phyloP scores from a whole-genome alignment of 2,113 vertebrate species.

The Psammodynastes pulverulentus region DNA sequence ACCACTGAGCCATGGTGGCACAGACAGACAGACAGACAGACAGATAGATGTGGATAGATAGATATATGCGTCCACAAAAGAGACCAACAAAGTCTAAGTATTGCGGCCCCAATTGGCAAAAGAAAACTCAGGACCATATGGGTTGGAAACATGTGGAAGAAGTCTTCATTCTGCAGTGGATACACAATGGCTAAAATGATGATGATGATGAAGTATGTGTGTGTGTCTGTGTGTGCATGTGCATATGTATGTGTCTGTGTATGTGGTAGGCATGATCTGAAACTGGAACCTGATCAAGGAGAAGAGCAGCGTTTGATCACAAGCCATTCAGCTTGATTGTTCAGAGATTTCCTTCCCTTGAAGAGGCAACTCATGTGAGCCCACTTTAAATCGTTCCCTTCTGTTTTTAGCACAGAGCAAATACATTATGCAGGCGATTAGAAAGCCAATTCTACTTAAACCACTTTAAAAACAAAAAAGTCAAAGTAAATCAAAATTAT shows the following conservation, averaged over 20 bases:
- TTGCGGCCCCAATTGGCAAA: neutral
- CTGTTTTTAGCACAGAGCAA: neutral
- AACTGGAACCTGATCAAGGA: neutral
- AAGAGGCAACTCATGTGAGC: neutral
- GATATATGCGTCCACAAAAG: no score
- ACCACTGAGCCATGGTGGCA: no score
- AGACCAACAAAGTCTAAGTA: no score
- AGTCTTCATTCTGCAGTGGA: neutral
- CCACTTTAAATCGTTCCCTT: neutral
- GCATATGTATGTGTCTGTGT: neutral
- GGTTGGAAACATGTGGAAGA: neutral
- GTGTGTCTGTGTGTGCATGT: no score
- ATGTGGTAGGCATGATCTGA: neutral
- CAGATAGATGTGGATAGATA: no score
- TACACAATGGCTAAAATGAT: neutral
- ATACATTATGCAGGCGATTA: neutral
- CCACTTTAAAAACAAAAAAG: neutral
- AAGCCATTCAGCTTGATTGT: neutral
- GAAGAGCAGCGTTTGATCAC: neutral
- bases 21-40: no score
- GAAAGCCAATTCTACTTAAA: neutral
- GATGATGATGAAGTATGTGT: accelerated
- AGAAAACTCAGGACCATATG: neutral
- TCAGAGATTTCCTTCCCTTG: neutral
- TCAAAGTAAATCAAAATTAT: neutral